A percentile compares a stretch with the other conserved stretches of the same genome.
phyloP scores from a whole-genome alignment of 2,888 invertebrate species.

The Oegoconia quadripuncta region DNA sequence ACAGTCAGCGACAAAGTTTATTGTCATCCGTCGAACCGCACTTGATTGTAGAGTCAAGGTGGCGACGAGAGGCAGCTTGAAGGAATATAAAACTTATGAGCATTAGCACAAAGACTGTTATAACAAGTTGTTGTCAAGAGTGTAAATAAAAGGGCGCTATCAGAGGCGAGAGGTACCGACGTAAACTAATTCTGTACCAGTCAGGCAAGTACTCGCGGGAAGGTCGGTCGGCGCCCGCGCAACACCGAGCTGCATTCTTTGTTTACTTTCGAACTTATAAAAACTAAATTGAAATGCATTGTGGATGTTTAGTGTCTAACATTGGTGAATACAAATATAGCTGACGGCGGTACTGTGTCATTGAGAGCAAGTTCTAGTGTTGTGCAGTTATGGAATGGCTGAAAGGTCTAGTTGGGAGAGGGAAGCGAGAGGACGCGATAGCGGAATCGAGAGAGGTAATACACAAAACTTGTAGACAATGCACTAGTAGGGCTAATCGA shows the following conservation, averaged over 20 bases:
- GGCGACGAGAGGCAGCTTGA: not conserved
- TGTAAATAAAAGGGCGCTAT: conserved; percentile 8
- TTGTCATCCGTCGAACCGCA: conserved; percentile 73
- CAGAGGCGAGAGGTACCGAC: conserved; percentile 8
- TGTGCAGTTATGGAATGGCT: conserved; percentile 46
- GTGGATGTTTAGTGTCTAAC: not conserved
- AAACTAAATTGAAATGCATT: conserved; percentile 1
- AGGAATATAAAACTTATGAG: no score
- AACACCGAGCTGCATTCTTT: conserved; percentile 24
- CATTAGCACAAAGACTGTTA: no score
- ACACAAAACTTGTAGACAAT: no score
- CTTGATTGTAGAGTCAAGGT: not conserved
- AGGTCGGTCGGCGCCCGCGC: conserved; percentile 8
- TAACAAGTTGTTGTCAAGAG: not conserved
- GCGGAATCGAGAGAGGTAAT: conserved; percentile 6
- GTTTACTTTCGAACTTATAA: conserved; percentile 26
- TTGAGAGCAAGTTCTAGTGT: not conserved
- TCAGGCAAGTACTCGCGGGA: conserved; percentile 13
- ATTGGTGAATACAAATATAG: not conserved
- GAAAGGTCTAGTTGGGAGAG: conserved; percentile 37
- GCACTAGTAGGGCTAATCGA: no score
- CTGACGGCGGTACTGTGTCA: not conserved
- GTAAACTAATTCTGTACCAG: conserved; percentile 5
- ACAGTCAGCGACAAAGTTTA: conserved; percentile 99
- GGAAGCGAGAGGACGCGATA: conserved; percentile 17